Conservation (phyloP, 30 jellyfish, hydroid and myxozoan species). For the Haliclystus octoradiatus region DNA sequence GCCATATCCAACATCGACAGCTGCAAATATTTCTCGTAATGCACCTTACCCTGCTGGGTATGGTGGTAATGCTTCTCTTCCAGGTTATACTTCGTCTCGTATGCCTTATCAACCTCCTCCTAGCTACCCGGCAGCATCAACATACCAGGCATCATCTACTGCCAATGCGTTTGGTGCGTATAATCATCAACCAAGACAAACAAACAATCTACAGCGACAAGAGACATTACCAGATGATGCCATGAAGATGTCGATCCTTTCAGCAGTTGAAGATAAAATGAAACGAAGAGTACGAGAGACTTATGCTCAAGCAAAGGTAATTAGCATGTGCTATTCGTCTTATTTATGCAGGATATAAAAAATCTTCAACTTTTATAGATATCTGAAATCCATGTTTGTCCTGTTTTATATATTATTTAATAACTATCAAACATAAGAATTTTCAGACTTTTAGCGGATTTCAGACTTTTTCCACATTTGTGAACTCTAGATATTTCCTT, state of each 20-base stretch:
- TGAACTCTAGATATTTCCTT: too few species aligned
- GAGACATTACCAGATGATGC: conserved; percentile 23
- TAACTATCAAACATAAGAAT: not conserved
- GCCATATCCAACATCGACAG: conserved; percentile 21
- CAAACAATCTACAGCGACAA: not conserved
- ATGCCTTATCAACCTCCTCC: not conserved
- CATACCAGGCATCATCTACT: not conserved
- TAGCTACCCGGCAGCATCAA: not conserved
- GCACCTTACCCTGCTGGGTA: not conserved
- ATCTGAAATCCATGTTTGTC: too few species aligned
- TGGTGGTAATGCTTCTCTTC: not conserved
- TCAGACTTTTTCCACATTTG: not conserved
- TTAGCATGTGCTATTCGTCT: not conserved
- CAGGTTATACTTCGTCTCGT: not conserved
- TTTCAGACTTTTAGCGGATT: too few species aligned
- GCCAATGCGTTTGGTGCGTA: not conserved
- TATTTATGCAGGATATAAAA: not conserved
- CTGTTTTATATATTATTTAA: not conserved
- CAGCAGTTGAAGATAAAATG: conserved; percentile 87
- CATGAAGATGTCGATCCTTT: conserved; percentile 49
- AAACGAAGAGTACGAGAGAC: conserved; percentile 80
- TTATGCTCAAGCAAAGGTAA: conserved; percentile 72
- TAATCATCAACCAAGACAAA: not conserved
- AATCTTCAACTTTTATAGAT: not conserved
- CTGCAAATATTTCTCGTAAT: not conserved